Conservation (phyloP, 1,140 invertebrate genomes). For the Globodera ellingtonae region DNA sequence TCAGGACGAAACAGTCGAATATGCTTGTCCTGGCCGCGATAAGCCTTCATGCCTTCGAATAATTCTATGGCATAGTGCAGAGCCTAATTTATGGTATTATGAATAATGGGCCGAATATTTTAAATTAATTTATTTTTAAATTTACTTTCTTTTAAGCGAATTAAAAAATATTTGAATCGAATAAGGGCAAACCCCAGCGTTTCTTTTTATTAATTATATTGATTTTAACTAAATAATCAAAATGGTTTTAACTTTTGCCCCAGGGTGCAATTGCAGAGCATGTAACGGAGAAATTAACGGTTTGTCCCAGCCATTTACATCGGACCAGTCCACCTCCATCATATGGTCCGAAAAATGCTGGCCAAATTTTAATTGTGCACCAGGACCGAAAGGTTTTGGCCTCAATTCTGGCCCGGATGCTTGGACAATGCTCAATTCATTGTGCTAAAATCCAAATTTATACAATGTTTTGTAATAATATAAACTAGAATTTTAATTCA, state of each 20-base stretch:
- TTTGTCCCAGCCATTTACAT: constrained; percentile 79
- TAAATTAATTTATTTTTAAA: too few relatives aligned
- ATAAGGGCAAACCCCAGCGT: too few relatives aligned
- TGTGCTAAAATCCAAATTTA: not conserved
- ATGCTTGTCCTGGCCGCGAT: constrained; percentile 84
- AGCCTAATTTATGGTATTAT: constrained; percentile 32
- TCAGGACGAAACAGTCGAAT: constrained; percentile 92
- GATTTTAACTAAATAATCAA: too few relatives aligned
- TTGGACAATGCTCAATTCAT: not conserved
- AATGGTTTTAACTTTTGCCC: constrained; percentile 74
- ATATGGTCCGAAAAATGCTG: constrained; percentile 91
- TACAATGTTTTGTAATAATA: not conserved
- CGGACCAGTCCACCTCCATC: constrained; percentile 82
- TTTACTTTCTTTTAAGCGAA: too few relatives aligned
- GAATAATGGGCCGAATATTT: not conserved
- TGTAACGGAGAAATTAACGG: constrained; percentile 86
- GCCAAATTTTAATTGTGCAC: constrained; percentile 81
- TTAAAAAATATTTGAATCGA: too few relatives aligned
- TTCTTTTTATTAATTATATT: too few relatives aligned
- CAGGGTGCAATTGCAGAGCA: constrained; percentile 86
- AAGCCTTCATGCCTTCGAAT: constrained; percentile 98
- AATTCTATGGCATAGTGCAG: constrained; percentile 73
- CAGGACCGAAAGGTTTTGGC: not conserved
- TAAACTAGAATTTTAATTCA: too few relatives aligned
- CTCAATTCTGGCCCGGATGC: not conserved